Evolutionary conservation across 2,113 vertebrate genomes (phyloP).

Genomic region (Ochotona curzoniae): DNA sequence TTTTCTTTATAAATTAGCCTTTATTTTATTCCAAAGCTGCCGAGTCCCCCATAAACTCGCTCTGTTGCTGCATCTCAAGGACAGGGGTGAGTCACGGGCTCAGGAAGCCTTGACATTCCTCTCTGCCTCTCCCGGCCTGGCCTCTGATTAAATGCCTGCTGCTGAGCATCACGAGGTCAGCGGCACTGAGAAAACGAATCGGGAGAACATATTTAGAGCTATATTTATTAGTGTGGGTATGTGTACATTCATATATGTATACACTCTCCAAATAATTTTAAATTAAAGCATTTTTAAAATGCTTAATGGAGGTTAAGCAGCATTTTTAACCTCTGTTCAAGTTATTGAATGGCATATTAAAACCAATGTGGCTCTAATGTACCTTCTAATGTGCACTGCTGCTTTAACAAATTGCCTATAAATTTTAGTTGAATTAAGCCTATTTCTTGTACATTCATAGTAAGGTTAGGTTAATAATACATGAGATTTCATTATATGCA

Average conservation of each 20-base stretch:
- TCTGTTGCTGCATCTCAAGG: slow-evolving; percentile 85
- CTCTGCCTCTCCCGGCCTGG: slow-evolving; percentile 69
- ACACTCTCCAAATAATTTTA: slow-evolving; percentile 88
- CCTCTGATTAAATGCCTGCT: slow-evolving; percentile 86
- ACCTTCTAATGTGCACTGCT: slow-evolving; percentile 87
- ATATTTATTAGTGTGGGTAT: slow-evolving; percentile 85
- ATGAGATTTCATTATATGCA: slow-evolving; percentile 81
- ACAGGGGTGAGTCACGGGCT: slow-evolving; percentile 85
- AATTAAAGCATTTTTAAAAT: slow-evolving; percentile 88
- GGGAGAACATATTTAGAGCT: slow-evolving; percentile 79
- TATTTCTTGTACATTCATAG: slow-evolving; percentile 84
- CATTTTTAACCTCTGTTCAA: slow-evolving; percentile 89
- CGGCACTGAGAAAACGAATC: slow-evolving; percentile 74
- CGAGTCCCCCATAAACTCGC: slow-evolving; percentile 82
- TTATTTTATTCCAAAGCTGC: slow-evolving; percentile 82
- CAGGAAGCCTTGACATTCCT: slow-evolving; percentile 79
- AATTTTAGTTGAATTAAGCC: slow-evolving; percentile 88
- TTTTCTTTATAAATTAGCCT: slow-evolving; percentile 85
- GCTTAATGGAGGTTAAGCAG: slow-evolving; percentile 90
- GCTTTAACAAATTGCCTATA: slow-evolving; percentile 88
- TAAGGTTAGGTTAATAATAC: slow-evolving; percentile 85
- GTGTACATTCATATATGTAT: slow-evolving; percentile 78
- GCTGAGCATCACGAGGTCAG: slow-evolving; percentile 82
- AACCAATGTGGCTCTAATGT: slow-evolving; percentile 87
- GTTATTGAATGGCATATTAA: slow-evolving; percentile 90